Evolutionary conservation across 2,113 vertebrate species (phyloP).

Genomic region (Tragelaphus imberbis): DNA sequence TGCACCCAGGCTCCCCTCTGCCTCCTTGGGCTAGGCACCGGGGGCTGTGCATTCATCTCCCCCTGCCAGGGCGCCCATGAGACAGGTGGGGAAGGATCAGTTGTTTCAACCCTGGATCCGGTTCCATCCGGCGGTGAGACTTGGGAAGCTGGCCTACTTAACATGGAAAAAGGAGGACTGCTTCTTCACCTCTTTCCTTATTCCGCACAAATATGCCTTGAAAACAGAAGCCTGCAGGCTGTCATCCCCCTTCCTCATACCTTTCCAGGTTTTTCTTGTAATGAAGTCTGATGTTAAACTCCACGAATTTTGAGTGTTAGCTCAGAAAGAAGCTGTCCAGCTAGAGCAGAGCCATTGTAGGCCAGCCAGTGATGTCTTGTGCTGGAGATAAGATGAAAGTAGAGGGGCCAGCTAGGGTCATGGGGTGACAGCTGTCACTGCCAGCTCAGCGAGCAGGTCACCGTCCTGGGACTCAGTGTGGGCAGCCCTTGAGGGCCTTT

Average conservation of each 20-base stretch:
- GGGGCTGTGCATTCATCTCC: no score
- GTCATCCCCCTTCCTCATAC: background rate
- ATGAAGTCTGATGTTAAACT: background rate
- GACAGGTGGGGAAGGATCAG: background rate
- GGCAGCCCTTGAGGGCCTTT: background rate
- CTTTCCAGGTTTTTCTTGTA: background rate
- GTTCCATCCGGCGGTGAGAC: background rate
- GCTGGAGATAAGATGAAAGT: background rate
- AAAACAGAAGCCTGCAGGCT: background rate
- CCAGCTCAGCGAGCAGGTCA: background rate
- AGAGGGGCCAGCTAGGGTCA: background rate
- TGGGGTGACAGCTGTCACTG: background rate
- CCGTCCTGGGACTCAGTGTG: fast-evolving
- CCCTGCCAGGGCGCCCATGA: fast-evolving
- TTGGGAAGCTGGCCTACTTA: background rate
- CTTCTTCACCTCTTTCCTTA: background rate
- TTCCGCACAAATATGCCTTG: background rate
- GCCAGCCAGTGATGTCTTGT: background rate
- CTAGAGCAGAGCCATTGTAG: background rate
- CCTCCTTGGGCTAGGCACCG: fast-evolving
- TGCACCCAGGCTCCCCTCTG: background rate
- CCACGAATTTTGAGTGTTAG: background rate
- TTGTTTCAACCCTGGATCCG: background rate
- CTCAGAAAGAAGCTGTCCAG: background rate
- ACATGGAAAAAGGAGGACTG: background rate